A percentile compares a stretch with the other conserved stretches of the same genome.
Conservation (phyloP, 2,888 invertebrate genomes). For the Cryptus armator region DNA sequence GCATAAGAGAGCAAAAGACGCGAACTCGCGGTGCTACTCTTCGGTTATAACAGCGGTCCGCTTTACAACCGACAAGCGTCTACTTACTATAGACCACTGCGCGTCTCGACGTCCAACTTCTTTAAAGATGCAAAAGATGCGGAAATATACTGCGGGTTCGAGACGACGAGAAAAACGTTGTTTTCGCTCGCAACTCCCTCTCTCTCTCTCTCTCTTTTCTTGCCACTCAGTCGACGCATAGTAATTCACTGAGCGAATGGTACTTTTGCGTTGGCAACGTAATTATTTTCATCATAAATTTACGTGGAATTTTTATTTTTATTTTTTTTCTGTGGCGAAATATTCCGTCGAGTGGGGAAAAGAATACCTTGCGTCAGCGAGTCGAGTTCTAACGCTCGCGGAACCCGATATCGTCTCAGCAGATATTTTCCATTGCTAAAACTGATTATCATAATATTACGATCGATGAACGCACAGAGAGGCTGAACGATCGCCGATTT, state of each 20-base stretch:
- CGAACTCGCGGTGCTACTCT: constrained; percentile 1
- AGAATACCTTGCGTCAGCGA: not conserved
- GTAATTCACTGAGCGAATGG: not conserved
- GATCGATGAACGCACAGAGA: not conserved
- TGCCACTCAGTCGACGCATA: not conserved
- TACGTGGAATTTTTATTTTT: not conserved
- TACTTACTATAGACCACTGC: not conserved
- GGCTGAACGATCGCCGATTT: constrained; percentile 21
- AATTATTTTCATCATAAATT: not conserved
- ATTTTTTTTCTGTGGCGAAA: not conserved
- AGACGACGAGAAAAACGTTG: not conserved
- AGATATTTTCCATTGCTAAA: constrained; percentile 18
- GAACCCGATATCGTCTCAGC: not conserved
- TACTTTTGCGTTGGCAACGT: not conserved
- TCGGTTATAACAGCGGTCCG: not conserved
- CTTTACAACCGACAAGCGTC: constrained; percentile 9
- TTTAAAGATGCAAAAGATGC: constrained; percentile 44
- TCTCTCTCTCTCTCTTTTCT: not conserved
- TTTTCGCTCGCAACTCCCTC: not conserved
- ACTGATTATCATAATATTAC: constrained; percentile 46
- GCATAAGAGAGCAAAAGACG: not conserved
- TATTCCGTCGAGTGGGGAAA: not conserved
- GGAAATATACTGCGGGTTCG: constrained; percentile 2
- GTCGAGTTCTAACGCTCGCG: not conserved
- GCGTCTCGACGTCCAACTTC: constrained; percentile 17